Base-by-base conservation (phyloP, 2,113 vertebrate genomes). In the Acrocephalus kingi region DNA sequence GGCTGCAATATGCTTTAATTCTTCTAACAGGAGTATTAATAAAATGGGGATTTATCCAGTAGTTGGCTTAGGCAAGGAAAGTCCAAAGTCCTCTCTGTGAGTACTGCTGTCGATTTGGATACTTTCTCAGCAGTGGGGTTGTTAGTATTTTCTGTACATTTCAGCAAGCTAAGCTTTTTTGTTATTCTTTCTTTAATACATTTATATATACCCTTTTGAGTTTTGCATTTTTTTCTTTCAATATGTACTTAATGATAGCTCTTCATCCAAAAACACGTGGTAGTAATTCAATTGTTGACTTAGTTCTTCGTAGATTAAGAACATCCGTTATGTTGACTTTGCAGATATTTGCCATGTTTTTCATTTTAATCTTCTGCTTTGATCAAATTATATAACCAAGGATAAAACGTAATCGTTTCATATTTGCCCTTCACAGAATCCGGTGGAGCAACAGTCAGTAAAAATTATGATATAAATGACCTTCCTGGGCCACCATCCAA, bases 401-500 rank as follows among this genome's bases (percentile, higher is more conserved):
- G 76, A 59, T 79, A 79, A 90, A 92, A 91, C 73, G n/a, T 85
- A 87, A 89, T 41, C 48, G 9, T 56, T 95, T 86, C 76, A 33
- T 71, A 48, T 80, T 95, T 96, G 46, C 28, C 86, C 75, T 62
- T 86, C 82, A n/a, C 95, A 99, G 99, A 99, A 97, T 98, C 98
- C 3, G 97, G 97, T 43, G 98, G 98, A 91, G 97, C 98, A 84
- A 75, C 98, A 66, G 96, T 99, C 68, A 98, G 98, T 86, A 99
- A 99, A 97, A 99, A 82, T 96, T 98, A 98, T 13, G 99, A 99
- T 95, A 97, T 98, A 87, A 99, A 98, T 56, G 99, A 99, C 73
- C 98, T 99, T 31, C 99, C 99, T 58, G 99, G 99, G 41, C 98
- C 99, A 33, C 99, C 99, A 28, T 99, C 99, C 92, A 99, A 99